Base-by-base conservation (phyloP, 2,113 vertebrate species). In the Chloropsis cyanopogon region DNA sequence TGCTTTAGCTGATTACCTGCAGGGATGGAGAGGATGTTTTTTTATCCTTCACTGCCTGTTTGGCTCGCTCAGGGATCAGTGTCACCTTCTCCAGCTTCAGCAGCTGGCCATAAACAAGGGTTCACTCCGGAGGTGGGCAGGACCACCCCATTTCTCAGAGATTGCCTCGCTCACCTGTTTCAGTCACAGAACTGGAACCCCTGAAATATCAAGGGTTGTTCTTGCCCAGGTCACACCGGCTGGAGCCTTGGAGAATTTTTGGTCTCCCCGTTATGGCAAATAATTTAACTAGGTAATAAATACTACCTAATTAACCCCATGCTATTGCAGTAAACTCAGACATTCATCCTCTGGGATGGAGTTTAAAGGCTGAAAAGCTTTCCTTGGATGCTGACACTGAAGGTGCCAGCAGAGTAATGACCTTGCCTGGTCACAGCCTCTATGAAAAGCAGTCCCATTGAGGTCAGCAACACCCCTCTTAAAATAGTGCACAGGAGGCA, bases 401-500 rank as follows among this genome's bases (percentile, higher is more conserved):
- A 90, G 88, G 91, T 82, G 65, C 86, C 56, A 64, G 72, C 54
- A 50, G 80, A 81, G 41, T 73, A 83, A 81, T 2, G 11, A 71
- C 56, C 65, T 77, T 5, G 14, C 31, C 59, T 86, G 86, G 44
- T 52, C 90, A 53, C 7, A 88, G 71, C 46, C 82, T 83, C 60
- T 44, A 49, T 52, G 88, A 52, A 86, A 83, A 88, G 90, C 1
- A 23, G 42, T 52, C 54, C 82, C 29, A 7, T 3, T 73, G 54
- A 83, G 78, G 73, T 80, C 86, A 83, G 54, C 41, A 88, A 94
- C 68, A 52, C 37, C 41, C 70, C 82, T 90, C 87, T 37, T 53
- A 85, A 95, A 88, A 90, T 44, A 95, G 82, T 21, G 63, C 87
- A 50, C 39, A 70, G 90, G 75, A 91, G 82, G 50, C 59, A 78